Evolutionary conservation across 2,113 vertebrate species (phyloP).

Genomic region (Hyperopisus bebe): DNA sequence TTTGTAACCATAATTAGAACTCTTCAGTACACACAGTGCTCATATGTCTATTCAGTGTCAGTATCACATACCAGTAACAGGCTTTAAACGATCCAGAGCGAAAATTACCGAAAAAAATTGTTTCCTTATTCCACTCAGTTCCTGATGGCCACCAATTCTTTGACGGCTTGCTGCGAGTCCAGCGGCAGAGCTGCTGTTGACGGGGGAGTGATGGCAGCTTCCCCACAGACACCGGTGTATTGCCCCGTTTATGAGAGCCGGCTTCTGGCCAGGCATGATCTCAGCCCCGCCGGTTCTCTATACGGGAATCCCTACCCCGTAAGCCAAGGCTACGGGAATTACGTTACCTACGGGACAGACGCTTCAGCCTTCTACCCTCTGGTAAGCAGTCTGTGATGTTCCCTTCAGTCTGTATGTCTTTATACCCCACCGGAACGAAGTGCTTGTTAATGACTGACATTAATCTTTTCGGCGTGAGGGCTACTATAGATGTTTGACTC

Average conservation of each 20-base stretch:
- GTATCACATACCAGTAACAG: neutral
- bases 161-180: slow-evolving; percentile 80
- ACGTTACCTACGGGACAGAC: slow-evolving; percentile 76
- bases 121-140: slow-evolving; percentile 59
- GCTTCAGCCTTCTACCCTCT: slow-evolving; percentile 78
- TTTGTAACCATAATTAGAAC: neutral
- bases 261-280: slow-evolving; percentile 77
- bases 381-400: slow-evolving; percentile 55
- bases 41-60: neutral
- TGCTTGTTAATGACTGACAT: slow-evolving; percentile 10
- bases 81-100: neutral
- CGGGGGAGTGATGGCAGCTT: slow-evolving; percentile 53
- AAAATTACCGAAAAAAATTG: neutral
- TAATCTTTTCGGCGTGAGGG: neutral
- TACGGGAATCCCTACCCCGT: slow-evolving; percentile 76
- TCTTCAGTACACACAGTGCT: neutral
- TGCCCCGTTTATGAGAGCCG: slow-evolving; percentile 80
- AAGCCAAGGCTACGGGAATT: slow-evolving; percentile 76
- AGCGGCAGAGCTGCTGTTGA: slow-evolving; percentile 65
- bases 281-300: slow-evolving; percentile 71
- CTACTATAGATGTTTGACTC: neutral
- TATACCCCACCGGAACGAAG: neutral
- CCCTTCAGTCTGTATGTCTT: neutral
- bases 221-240: slow-evolving; percentile 73
- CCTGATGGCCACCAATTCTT: slow-evolving; percentile 78